Percentiles rank a stretch among this genome's conserved stretches.
phyloP scores from a whole-genome alignment of 2,113 vertebrate species.

The Phrynosoma platyrhinos region DNA sequence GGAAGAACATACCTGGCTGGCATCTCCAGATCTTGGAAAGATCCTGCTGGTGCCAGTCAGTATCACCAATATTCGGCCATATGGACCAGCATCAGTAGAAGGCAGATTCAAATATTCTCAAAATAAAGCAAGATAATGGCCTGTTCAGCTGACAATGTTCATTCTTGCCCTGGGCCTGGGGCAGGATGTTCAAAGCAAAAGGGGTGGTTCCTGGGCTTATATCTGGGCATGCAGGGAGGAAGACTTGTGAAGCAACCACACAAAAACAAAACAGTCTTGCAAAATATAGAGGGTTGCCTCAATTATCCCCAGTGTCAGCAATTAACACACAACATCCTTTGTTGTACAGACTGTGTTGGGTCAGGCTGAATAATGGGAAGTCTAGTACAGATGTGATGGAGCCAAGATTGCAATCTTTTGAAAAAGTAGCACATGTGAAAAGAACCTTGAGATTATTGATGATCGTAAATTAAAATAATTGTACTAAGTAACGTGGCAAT shows the following conservation, averaged over 20 bases:
- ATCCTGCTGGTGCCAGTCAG: background rate
- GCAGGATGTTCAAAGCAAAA: conserved; percentile 35
- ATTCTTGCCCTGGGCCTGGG: conserved; percentile 30
- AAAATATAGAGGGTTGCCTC: conserved; percentile 9
- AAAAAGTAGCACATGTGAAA: too few relatives aligned
- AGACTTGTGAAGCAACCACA: conserved; percentile 12
- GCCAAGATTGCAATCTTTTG: background rate
- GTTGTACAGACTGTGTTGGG: background rate
- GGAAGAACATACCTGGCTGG: background rate
- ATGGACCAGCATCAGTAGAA: background rate
- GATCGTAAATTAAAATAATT: too few relatives aligned
- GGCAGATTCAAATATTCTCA: background rate
- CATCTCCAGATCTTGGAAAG: background rate
- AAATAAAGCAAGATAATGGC: conserved; percentile 13
- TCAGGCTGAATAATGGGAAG: background rate
- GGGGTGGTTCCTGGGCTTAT: background rate
- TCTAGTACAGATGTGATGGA: background rate
- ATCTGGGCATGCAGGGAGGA: conserved; percentile 3
- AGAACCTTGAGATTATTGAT: too few relatives aligned
- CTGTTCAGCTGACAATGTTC: conserved; percentile 25
- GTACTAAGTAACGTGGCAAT: background rate
- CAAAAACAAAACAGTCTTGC: conserved; percentile 15
- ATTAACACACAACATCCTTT: background rate
- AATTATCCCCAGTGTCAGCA: background rate
- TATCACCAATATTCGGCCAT: background rate